A percentile compares a stretch with the other conserved stretches of the same genome.
Evolutionary conservation across 2,888 invertebrate genomes (phyloP).

Genomic region (Tridacna gigas): DNA sequence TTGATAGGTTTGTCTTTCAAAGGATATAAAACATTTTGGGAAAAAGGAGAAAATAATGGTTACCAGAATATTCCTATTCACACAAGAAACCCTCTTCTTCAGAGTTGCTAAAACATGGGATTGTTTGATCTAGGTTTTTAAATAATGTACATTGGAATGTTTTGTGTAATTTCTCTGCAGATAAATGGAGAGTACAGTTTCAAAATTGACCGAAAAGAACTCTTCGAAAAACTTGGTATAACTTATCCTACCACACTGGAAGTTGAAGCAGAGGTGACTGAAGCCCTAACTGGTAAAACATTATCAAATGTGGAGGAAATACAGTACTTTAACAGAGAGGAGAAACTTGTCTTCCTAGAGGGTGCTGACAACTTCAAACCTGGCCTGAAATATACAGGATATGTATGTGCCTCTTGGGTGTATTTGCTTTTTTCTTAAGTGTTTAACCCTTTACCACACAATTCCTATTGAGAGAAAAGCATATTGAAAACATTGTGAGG

Average conservation of each 20-base stretch:
- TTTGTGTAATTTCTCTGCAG: slow-evolving; percentile 4
- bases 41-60: too few relatives aligned
- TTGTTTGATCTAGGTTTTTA: too few relatives aligned
- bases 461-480: not conserved
- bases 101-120: too few relatives aligned
- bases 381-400: slow-evolving; percentile 33
- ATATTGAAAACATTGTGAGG: too few relatives aligned
- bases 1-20: too few relatives aligned
- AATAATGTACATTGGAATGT: too few relatives aligned
- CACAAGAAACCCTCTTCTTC: too few relatives aligned
- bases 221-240: not conserved
- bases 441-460: not conserved
- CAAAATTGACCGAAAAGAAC: slow-evolving; percentile 4
- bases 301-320: slow-evolving; percentile 26
- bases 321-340: slow-evolving; percentile 26
- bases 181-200: slow-evolving; percentile 43
- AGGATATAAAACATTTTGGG: too few relatives aligned
- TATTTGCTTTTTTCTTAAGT: not conserved
- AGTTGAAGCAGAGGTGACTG: slow-evolving; percentile 37
- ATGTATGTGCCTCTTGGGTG: slow-evolving; percentile 26
- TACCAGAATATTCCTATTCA: too few relatives aligned
- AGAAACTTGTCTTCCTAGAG: slow-evolving; percentile 46
- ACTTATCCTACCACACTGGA: not conserved
- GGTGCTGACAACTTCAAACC: slow-evolving; percentile 47
- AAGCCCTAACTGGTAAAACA: slow-evolving; percentile 37